Conservation (phyloP, 2,797 vertebrate genomes). For the Phataginus tricuspis region DNA sequence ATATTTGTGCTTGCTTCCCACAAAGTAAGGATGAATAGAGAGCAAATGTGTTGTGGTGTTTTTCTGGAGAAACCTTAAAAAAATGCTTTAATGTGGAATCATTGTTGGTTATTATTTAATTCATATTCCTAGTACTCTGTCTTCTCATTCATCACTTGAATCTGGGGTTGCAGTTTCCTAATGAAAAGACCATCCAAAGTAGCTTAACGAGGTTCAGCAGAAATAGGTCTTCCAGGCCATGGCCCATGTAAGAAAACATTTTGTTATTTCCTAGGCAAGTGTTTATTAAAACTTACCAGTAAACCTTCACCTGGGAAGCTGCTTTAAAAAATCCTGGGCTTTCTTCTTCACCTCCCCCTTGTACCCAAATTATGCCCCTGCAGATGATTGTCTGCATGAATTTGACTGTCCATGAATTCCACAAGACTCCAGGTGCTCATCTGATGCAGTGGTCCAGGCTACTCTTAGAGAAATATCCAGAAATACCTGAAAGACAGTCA, state of each 20-base stretch:
- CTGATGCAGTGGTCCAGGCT: not conserved
- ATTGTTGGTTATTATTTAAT: not conserved
- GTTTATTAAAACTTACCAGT: not conserved
- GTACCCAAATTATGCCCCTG: not conserved
- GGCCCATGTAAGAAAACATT: not conserved
- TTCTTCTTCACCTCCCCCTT: not conserved
- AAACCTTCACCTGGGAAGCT: not conserved
- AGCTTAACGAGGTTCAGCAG: not conserved
- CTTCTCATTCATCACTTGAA: not conserved
- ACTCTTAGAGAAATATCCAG: not conserved
- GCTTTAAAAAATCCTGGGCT: slow-evolving; percentile 24
- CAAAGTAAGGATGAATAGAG: not conserved
- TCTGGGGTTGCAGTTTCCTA: not conserved
- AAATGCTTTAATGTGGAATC: not conserved
- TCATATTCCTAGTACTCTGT: not conserved
- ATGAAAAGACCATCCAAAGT: not conserved
- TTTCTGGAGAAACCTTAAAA: not conserved
- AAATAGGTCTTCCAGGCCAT: not conserved
- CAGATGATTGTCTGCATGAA: not conserved
- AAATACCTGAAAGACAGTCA: not conserved
- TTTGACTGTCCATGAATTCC: not conserved
- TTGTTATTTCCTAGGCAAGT: not conserved
- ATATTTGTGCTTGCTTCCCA: not conserved
- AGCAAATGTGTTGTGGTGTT: not conserved
- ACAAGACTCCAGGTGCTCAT: not conserved